phyloP scores from a whole-genome alignment of 2,888 invertebrate genomes.

The Cyclophora albipunctata region DNA sequence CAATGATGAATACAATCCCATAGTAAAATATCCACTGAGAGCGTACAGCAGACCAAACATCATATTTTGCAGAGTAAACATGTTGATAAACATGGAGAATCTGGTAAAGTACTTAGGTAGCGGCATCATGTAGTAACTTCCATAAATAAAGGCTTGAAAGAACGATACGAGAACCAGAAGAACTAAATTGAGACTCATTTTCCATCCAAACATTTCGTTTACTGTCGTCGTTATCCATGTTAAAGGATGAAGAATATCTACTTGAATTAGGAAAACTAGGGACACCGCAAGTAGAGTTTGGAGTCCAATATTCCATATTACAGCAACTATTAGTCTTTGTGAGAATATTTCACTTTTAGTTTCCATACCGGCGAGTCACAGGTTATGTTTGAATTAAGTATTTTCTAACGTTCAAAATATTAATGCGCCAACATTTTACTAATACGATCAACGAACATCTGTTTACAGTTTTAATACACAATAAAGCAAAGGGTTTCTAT shows the following conservation, averaged over 20 bases:
- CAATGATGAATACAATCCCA: conserved; percentile 81
- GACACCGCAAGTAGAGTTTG: conserved; percentile 68
- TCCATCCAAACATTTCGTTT: conserved; percentile 74
- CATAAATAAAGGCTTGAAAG: conserved; percentile 82
- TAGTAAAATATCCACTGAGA: conserved; percentile 78
- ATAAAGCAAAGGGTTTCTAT: too few species aligned
- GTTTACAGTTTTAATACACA: too few species aligned
- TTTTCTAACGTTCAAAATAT: not conserved
- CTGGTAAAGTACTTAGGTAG: conserved; percentile 78
- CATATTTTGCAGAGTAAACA: conserved; percentile 77
- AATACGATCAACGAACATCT: too few species aligned
- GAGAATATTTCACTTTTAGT: conserved; percentile 73
- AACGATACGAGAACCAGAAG: conserved; percentile 79
- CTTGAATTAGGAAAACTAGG: conserved; percentile 75
- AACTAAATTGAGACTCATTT: conserved; percentile 79
- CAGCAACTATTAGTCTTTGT: conserved; percentile 76
- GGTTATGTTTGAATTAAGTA: not conserved
- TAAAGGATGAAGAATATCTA: conserved; percentile 78
- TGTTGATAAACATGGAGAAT: conserved; percentile 78
- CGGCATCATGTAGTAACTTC: conserved; percentile 79
- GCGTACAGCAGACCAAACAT: conserved; percentile 75
- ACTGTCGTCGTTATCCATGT: conserved; percentile 79
- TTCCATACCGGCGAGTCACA: conserved; percentile 42
- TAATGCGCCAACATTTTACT: too few species aligned
- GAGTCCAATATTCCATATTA: conserved; percentile 75